These are phyloP conservation scores for Leuctra nigra DNA, from an alignment of 2,888 invertebrate species.

Conservation along the genomic window DNA sequence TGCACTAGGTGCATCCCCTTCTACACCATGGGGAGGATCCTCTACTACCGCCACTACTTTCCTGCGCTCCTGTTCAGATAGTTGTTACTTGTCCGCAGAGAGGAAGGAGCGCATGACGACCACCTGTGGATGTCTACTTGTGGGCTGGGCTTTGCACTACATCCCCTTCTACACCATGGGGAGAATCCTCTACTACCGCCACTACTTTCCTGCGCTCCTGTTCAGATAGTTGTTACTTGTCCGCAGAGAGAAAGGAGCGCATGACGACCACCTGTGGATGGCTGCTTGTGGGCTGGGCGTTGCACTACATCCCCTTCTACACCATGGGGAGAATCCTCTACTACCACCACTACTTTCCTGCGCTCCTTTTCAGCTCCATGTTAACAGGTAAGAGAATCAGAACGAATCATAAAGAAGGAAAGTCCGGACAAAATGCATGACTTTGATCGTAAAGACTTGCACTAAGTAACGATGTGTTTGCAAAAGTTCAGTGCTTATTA, in stretches of 20 bases:
- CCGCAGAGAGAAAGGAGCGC: slow-evolving; percentile 29
- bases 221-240: slow-evolving; percentile 87
- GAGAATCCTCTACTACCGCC: slow-evolving; percentile 90
- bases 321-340: slow-evolving; percentile 92
- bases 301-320: slow-evolving; percentile 96
- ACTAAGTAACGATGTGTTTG: too few species aligned
- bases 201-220: slow-evolving; percentile 90
- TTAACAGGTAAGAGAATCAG: slow-evolving; percentile 60
- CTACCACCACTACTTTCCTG: slow-evolving; percentile 96
- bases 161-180: slow-evolving; percentile 97
- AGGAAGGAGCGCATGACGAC: slow-evolving; percentile 32
- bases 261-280: slow-evolving; percentile 51
- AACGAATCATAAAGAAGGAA: background rate
- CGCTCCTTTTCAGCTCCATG: slow-evolving; percentile 87
- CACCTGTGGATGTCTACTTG: slow-evolving; percentile 67
- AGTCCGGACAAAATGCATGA: too few species aligned
- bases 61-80: slow-evolving; percentile 89
- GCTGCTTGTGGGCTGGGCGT: slow-evolving; percentile 80
- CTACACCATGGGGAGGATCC: slow-evolving; percentile 91
- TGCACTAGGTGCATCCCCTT: slow-evolving; percentile 96
- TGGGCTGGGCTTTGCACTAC: slow-evolving; percentile 89
- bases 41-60: slow-evolving; percentile 97
- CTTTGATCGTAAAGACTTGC: too few species aligned
- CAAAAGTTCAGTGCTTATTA: too few species aligned
- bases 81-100: slow-evolving; percentile 64